These are phyloP conservation scores for Drosophila kokeensis DNA, from an alignment of 2,888 invertebrate species.

Conservation along the genomic window DNA sequence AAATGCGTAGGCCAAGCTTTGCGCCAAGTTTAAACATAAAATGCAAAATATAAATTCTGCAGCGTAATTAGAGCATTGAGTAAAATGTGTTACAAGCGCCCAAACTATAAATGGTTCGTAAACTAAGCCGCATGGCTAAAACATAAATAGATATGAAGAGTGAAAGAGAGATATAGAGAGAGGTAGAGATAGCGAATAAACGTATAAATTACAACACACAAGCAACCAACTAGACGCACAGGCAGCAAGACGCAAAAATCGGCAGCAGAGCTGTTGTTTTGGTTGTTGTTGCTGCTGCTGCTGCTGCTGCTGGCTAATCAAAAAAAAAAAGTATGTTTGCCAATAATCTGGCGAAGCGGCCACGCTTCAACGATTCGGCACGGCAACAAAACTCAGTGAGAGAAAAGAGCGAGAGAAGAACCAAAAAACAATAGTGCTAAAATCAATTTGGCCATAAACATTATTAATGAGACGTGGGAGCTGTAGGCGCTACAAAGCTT, in stretches of 20 bases:
- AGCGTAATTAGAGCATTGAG: conserved; percentile 73
- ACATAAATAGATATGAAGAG: conserved; percentile 16
- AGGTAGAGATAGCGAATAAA: conserved; percentile 51
- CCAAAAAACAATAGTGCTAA: conserved; percentile 14
- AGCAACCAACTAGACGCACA: conserved; percentile 42
- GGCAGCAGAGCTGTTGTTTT: conserved; percentile 10
- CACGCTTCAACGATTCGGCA: conserved; percentile 74
- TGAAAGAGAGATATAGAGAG: conserved; percentile 3
- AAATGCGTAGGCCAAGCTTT: background rate
- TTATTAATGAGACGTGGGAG: conserved; percentile 13
- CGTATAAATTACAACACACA: conserved; percentile 73
- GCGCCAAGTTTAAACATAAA: conserved; percentile 23
- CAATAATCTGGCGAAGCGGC: conserved; percentile 71
- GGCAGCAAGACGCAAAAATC: conserved; percentile 34
- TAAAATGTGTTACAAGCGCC: conserved; percentile 40
- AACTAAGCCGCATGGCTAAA: conserved; percentile 37
- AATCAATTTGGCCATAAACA: conserved; percentile 35
- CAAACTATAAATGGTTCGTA: conserved; percentile 47
- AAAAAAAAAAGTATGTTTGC: conserved; percentile 64
- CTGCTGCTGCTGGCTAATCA: conserved; percentile 57
- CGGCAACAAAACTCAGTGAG: conserved; percentile 30
- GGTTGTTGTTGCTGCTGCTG: conserved; percentile 38
- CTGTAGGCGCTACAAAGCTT: conserved; percentile 2
- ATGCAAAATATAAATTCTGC: conserved; percentile 49
- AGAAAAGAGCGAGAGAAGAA: conserved; percentile 49